Evolutionary conservation across 2,888 invertebrate genomes (phyloP).

Genomic region (Hedya salicella): DNA sequence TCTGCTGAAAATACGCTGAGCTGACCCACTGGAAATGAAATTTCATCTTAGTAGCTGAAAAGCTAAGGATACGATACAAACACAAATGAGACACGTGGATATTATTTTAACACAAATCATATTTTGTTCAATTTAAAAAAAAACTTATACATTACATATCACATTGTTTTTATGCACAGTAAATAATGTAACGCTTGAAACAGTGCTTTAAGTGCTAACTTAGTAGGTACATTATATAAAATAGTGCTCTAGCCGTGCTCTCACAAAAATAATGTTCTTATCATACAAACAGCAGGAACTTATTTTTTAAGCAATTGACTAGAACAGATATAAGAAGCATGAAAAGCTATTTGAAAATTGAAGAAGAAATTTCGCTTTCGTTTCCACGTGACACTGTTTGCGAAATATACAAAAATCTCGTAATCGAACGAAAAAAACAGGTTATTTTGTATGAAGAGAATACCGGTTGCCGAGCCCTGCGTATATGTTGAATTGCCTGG

Average conservation of each 20-base stretch:
- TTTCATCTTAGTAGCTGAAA: too few species aligned
- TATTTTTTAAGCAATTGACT: slow-evolving; percentile 49
- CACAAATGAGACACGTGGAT: slow-evolving; percentile 13
- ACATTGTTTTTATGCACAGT: slow-evolving; percentile 49
- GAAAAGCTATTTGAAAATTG: slow-evolving; percentile 8
- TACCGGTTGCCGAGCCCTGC: too few species aligned
- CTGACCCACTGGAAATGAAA: too few species aligned
- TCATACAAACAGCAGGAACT: slow-evolving; percentile 45
- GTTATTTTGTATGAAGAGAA: too few species aligned
- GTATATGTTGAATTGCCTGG: too few species aligned
- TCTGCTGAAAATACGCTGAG: too few species aligned
- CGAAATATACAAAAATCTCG: too few species aligned
- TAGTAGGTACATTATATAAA: slow-evolving; percentile 39
- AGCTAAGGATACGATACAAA: too few species aligned
- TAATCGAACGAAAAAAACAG: too few species aligned
- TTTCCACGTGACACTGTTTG: background rate
- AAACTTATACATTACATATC: slow-evolving; percentile 47
- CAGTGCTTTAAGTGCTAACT: slow-evolving; percentile 44
- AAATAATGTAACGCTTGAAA: slow-evolving; percentile 44
- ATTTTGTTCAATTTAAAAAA: slow-evolving; percentile 42
- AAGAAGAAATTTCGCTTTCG: background rate
- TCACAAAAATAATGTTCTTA: slow-evolving; percentile 43
- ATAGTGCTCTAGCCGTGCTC: slow-evolving; percentile 48
- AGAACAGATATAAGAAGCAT: slow-evolving; percentile 33
- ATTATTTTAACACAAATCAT: slow-evolving; percentile 42